Evolutionary conservation across 2,113 vertebrate species (phyloP), one percentile per base, ranked within the genome.

Genomic region (Tenebrosternarchus preto): DNA sequence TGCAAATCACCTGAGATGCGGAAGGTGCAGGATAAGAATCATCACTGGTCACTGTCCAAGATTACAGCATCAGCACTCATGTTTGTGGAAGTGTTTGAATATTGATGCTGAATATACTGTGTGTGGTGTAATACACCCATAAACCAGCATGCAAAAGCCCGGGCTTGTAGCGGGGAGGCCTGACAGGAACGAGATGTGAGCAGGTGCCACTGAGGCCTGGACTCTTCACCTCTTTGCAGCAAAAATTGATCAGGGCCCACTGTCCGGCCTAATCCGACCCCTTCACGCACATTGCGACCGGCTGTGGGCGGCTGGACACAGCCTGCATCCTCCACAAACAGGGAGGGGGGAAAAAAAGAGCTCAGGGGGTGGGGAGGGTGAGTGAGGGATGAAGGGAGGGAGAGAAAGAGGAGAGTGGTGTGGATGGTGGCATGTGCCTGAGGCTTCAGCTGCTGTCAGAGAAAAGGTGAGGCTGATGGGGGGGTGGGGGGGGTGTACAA

Each of bases 211-310:
- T 85, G 82, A 87, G 80, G 84, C 73, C 81, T 84, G 33, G 85
- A 88, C 83, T 83, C 89, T 83, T 92, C 88, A 89, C 88, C 86
- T 86, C 85, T 74, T 85, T 86, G 84, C 79, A 82, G 77, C 79
- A 84, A 76, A 87, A 91, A 92, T 92, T 90, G 89, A 92, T 92
- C 85, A 25, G 84, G 75, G 80, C n/a, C 82, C 77, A 78, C 69
- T 72, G 75, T 84, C 71, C 73, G 55, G 74, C 85, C 75, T 89
- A 82, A 89, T 91, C 86, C 82, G 56, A n/a, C n/a, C n/a, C n/a
- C n/a, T 20, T 73, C 76, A 85, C 80, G 81, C 25, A 59, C 83
- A 80, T 71, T 69, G 83, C n/a, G 82, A 86, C 6, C 19, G 82
- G 83, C 59, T 68, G 77, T 74, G 75, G 84, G 27, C 74, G 81